Evolutionary conservation across 1,140 invertebrate genomes (phyloP), one percentile per base, ranked within the genome.

Genomic region (Euwallacea similis): DNA sequence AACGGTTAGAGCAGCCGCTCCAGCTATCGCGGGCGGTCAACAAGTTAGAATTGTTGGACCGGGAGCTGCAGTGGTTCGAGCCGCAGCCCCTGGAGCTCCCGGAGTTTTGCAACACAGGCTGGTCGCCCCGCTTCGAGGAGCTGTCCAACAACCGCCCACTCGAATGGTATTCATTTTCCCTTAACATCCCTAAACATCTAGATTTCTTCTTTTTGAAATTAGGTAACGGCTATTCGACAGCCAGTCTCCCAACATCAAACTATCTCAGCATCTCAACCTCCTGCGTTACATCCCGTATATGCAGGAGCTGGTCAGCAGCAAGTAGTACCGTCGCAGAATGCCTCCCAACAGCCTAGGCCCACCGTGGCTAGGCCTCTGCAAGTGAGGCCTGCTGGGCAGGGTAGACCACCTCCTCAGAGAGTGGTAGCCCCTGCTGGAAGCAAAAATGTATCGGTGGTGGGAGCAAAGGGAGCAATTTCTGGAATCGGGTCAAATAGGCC

Each of bases 31-130:
- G 21, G 21, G 21, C 21, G 78, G 78, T 54, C 55, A 78, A 76
- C 86, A 87, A 79, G 85, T 88, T 66, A 79, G 86, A 74, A 83
- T 88, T 72, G 85, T 88, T 79, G 80, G 84, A 69, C 86, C 86
- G 42, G 79, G 79, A 53, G 79, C 84, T 11, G 79, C 83, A n/a
- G 75, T 79, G 7, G 82, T 83, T 50, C 75, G 75, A 72, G 82
- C 80, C 15, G 81, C 83, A 65, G 82, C 80, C 15, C 81, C 83
- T 65, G 82, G 82, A 15, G 81, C 81, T 33, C 82, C 83, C 65
- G 82, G 83, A 13, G 74, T 82, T 42, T 76, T 85, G 46, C 83
- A 83, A 74, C 84, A 84, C 64, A 80, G 85, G 68, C 74, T 85
- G 75, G 82, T 85, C 73, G 81, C 83, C 11, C 81, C 77, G 4